phyloP scores from a whole-genome alignment of 2,113 vertebrate species.

The Marmota monax region DNA sequence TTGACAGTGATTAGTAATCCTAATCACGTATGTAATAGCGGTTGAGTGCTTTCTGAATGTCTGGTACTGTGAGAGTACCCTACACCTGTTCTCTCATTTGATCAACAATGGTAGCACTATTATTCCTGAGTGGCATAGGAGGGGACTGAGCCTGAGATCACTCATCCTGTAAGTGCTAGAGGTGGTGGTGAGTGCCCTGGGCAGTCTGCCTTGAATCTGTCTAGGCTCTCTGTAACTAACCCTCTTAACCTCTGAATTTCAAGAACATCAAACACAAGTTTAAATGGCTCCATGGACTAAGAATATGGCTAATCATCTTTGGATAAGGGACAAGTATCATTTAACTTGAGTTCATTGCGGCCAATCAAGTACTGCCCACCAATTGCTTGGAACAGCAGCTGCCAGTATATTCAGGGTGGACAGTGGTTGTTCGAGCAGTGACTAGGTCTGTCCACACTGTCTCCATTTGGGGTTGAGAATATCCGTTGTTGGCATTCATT shows the following conservation, averaged over 20 bases:
- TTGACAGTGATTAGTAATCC: neutral
- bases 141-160: neutral
- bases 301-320: neutral
- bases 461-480: rapidly evolving
- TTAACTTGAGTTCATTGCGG: neutral
- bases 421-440: neutral
- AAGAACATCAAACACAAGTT: neutral
- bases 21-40: neutral
- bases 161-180: neutral
- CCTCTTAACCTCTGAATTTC: neutral
- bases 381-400: neutral
- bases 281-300: neutral
- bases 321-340: neutral
- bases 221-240: neutral
- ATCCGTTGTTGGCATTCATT: rapidly evolving
- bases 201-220: neutral
- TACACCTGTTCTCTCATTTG: neutral
- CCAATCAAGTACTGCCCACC: neutral
- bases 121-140: neutral
- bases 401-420: neutral
- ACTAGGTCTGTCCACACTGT: neutral
- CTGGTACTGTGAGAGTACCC: neutral
- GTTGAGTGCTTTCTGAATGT: neutral
- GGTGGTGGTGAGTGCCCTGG: neutral
- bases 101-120: neutral